Percentiles rank a stretch among this genome's conserved stretches.
phyloP scores from a whole-genome alignment of 2,797 vertebrate species.

The Cryptoprocta ferox region DNA sequence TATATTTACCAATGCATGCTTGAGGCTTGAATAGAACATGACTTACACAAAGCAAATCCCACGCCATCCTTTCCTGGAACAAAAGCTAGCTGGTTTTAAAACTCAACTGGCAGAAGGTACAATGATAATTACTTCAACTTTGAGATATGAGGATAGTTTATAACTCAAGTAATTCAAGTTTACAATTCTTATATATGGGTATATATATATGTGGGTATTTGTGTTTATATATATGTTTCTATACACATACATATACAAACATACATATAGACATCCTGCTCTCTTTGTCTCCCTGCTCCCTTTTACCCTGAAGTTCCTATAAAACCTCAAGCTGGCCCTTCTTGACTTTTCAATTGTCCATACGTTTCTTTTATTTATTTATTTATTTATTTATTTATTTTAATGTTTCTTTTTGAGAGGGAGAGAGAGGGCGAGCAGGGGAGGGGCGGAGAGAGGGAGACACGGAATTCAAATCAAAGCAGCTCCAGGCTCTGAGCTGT shows the following conservation, averaged over 20 bases:
- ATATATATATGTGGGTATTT: background rate
- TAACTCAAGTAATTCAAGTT: background rate
- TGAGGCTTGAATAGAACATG: background rate
- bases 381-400: too few species aligned
- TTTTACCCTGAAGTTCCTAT: background rate
- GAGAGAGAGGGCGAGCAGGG: too few species aligned
- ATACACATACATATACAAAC: background rate
- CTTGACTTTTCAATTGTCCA: conserved; percentile 14
- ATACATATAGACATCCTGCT: background rate
- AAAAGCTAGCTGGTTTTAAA: conserved; percentile 33
- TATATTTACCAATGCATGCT: background rate
- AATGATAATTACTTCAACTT: background rate
- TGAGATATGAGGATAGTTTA: background rate
- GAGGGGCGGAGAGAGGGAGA: too few species aligned
- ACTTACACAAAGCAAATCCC: background rate
- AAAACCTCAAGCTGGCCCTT: background rate
- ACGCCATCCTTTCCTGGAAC: background rate
- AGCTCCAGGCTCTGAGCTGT: too few species aligned
- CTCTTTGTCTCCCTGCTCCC: background rate
- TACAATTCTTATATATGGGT: background rate
- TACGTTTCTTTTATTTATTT: background rate
- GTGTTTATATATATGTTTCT: background rate
- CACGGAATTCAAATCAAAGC: too few species aligned
- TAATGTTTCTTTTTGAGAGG: too few species aligned
- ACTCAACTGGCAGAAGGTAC: background rate